Evolutionary conservation across 2,797 vertebrate species (phyloP), one percentile per base, ranked within the genome.

Genomic region (Ceyx erithaca): DNA sequence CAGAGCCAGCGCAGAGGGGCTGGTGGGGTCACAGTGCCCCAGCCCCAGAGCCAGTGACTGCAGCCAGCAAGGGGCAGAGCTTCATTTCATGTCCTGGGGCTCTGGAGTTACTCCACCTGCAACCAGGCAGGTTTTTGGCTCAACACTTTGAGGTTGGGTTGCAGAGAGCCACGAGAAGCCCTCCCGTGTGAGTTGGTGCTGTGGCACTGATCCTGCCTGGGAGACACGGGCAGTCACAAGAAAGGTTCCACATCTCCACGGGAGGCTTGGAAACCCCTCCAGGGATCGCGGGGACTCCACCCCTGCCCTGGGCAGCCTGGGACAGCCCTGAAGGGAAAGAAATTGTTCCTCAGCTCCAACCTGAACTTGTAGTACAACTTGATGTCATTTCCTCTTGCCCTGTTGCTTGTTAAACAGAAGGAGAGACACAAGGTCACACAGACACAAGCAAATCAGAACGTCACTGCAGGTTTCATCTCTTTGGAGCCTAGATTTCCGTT

Each of bases 111-210:
- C 23, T 10, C 67, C 31, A 1, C 12, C 35, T 0, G 0, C 1
- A 12, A 13, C 12, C 18, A 7, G 49, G 40, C 12, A 4, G 5
- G 22, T 5, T 8, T 59, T 72, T 62, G 55, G 4, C 33, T 18
- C 26, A 37, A 0, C 2, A 1, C 15, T 12, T 6, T 6, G 30
- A 20, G 28, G 11, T 4, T 0, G 1, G 0, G 17, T 1, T 41
- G 69, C 19, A 6, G 82, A 5, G 25, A 48, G 51, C 14, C n/a
- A 15, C 1, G 7, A 68, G 51, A 6, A 48, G 20, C 16, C 16
- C 14, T 14, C 11, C 41, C 6, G 40, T 35, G 22, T 0, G 0
- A 16, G 40, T 1, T 5, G 62, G 15, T 14, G 58, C 75, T 43
- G 37, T 0, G 6, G 45, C 54, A 25, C 13, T 0, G 28, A 4